Percentiles rank a stretch among this genome's conserved stretches.
Evolutionary conservation across 2,113 vertebrate genomes (phyloP).

Genomic region (Mobula hypostoma): DNA sequence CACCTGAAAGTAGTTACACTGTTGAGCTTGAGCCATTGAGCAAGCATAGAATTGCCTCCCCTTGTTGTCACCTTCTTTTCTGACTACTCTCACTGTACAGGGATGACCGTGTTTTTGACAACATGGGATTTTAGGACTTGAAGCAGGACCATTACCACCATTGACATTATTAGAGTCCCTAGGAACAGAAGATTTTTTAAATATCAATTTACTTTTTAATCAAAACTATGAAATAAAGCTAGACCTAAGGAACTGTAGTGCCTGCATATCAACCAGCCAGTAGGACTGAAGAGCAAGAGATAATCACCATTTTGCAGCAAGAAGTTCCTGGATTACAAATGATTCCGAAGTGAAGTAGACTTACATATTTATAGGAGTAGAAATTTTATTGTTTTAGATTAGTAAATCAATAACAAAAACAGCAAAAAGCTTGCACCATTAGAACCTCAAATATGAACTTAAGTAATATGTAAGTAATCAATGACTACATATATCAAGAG

Average conservation of each 20-base stretch:
- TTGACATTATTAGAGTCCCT: constrained; percentile 45
- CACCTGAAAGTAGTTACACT: constrained; percentile 82
- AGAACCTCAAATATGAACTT: too few species aligned
- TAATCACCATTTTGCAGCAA: not conserved
- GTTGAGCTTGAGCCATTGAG: constrained; percentile 64
- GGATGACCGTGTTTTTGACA: constrained; percentile 64
- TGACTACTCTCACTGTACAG: constrained; percentile 68
- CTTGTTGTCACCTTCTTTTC: constrained; percentile 79
- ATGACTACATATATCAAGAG: too few species aligned
- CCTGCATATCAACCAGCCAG: not conserved
- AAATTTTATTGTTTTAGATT: too few species aligned
- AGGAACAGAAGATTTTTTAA: constrained; percentile 42
- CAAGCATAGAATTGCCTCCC: constrained; percentile 80
- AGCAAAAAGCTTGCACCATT: too few species aligned
- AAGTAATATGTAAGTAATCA: too few species aligned
- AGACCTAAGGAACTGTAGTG: not conserved
- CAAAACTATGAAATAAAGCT: constrained; percentile 3
- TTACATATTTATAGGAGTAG: not conserved
- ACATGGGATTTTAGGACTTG: constrained; percentile 49
- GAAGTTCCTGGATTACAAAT: not conserved
- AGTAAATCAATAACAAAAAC: too few species aligned
- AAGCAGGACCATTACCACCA: not conserved
- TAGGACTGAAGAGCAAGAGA: not conserved
- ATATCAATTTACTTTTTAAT: not conserved
- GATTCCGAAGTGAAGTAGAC: not conserved